Base-by-base conservation (phyloP, 2,797 vertebrate genomes). In the Babyrousa celebensis region DNA sequence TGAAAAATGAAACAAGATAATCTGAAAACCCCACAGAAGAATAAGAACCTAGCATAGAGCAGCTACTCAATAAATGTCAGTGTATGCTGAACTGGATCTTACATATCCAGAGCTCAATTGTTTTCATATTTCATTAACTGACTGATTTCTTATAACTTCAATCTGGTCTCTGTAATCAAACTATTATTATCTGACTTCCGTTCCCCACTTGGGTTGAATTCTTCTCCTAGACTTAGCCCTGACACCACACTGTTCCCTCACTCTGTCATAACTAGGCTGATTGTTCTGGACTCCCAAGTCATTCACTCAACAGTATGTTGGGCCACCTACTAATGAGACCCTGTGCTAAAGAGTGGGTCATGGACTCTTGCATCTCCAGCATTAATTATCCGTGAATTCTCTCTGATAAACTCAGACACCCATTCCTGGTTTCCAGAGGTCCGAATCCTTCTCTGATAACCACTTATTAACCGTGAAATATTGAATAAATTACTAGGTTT, bases 401-500 rank as follows among this genome's bases (percentile, higher is more conserved):
- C 20, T 48, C n/a, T 80, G 62, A 71, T 27, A 56, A 89, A 91
- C 40, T 82, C 25, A 82, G 74, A 95, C 4, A n/a, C 52, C 6
- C 21, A 48, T 60, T 40, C 15, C 16, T 84, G 10, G 52, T 71
- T 97, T 86, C 63, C 21, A 60, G 68, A 83, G 20, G 23, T 68
- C 82, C 11, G 63, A 80, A 65, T 80, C 85, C 72, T 80, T 21
- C 40, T 21, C 54, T 3, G 32, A 60, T 40, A 84, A 60, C 27
- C 9, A 82, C 23, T 86, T 67, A 74, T 1, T 48, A 84, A 48
- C 63, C 29, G 79, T 77, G 17, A 94, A 87, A 92, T 94, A 92
- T 36, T 88, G 14, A 6, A 82, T 9, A 92, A 96, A 86, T 89
- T 63, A 74, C 32, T 84, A 92, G 65, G 71, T 92, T 94, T 94